Evolutionary conservation across 1,140 invertebrate genomes (phyloP).

Genomic region (Camponotus pennsylvanicus): DNA sequence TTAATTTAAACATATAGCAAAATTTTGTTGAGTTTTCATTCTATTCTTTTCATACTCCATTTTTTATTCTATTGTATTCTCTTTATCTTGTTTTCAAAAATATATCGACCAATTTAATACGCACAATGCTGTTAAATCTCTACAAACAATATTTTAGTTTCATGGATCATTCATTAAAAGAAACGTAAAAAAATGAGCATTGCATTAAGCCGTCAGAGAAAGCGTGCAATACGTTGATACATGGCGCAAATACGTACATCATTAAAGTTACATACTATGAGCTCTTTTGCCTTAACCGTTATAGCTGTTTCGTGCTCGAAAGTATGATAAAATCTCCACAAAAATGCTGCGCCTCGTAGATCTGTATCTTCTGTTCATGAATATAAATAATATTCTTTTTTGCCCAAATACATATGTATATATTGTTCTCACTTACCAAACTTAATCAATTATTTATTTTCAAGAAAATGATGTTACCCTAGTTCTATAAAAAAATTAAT

Average conservation of each 20-base stretch:
- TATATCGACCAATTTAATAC: not conserved
- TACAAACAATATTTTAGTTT: not conserved
- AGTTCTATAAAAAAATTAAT: not conserved
- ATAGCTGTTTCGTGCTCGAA: conserved; percentile 40
- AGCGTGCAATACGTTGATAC: conserved; percentile 61
- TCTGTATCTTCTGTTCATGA: conserved; percentile 40
- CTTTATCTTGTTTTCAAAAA: not conserved
- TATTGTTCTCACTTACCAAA: conserved; percentile 13
- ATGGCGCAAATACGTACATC: conserved; percentile 38
- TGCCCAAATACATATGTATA: not conserved
- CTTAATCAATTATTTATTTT: not conserved
- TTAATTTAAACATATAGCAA: not conserved
- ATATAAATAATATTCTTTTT: conserved; percentile 41
- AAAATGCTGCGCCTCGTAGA: conserved; percentile 25
- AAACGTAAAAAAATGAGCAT: conserved; percentile 42
- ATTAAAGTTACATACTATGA: conserved; percentile 46
- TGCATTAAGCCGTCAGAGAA: conserved; percentile 64
- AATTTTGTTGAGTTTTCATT: conserved; percentile 14
- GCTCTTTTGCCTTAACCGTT: not conserved
- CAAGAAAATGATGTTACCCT: not conserved
- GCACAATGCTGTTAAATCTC: not conserved
- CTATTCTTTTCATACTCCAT: not conserved
- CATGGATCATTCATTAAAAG: conserved; percentile 22
- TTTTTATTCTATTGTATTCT: not conserved
- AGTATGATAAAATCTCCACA: conserved; percentile 36